Evolutionary conservation across 2,113 vertebrate genomes (phyloP).

Genomic region (Smithornis capensis): DNA sequence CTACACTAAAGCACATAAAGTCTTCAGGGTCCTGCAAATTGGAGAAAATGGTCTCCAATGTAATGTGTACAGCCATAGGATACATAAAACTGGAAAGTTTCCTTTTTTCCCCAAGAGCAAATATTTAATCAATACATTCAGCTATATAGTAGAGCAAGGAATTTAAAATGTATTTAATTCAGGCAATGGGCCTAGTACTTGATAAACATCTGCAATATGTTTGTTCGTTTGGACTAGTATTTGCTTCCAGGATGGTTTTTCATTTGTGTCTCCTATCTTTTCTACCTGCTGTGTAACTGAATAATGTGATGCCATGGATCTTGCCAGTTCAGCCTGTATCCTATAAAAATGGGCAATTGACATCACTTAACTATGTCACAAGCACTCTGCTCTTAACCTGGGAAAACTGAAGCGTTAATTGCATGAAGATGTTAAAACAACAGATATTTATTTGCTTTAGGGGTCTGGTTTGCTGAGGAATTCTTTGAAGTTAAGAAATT

Average conservation of each 20-base stretch:
- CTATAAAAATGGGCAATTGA: not conserved
- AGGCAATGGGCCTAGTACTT: not conserved
- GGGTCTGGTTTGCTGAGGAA: not conserved
- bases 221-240: not conserved
- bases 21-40: not conserved
- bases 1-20: no score
- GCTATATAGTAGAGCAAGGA: not conserved
- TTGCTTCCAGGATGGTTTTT: not conserved
- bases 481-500: not conserved
- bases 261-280: not conserved
- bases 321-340: not conserved
- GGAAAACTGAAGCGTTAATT: not conserved
- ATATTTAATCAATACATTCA: not conserved
- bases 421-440: not conserved
- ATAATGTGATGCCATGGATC: conserved; percentile 2
- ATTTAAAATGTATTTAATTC: not conserved
- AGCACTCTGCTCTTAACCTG: not conserved
- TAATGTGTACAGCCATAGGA: fast-evolving
- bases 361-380: not conserved
- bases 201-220: not conserved
- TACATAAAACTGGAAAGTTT: not conserved
- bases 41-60: not conserved
- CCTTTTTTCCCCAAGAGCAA: not conserved
- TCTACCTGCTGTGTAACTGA: not conserved
- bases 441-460: not conserved